These are phyloP conservation scores for Anguilla pacifica DNA, from an alignment of 2,797 vertebrate species.

Conservation along the genomic window DNA sequence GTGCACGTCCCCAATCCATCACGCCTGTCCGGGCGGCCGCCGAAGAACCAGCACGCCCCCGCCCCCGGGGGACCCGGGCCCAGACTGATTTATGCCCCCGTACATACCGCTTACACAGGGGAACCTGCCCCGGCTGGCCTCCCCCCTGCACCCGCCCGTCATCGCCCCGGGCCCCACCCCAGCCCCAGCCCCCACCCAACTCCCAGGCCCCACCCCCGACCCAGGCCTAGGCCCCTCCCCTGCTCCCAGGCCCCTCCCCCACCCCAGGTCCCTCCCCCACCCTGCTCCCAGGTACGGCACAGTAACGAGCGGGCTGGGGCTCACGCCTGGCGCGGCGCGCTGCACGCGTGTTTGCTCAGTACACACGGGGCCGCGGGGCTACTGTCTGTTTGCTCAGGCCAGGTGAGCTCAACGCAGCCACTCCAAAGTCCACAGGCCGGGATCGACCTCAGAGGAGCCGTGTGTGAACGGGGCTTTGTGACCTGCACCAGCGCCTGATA, in stretches of 20 bases:
- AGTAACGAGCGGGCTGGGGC: neutral
- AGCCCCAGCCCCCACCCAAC: neutral
- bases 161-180: neutral
- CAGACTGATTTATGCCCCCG: neutral
- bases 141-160: neutral
- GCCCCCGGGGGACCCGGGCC: neutral
- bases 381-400: conserved; percentile 17
- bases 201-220: neutral
- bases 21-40: conserved; percentile 20
- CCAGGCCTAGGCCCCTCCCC: neutral
- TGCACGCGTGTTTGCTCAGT: neutral
- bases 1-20: conserved; percentile 28
- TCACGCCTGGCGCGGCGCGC: too few relatives aligned
- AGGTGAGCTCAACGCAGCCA: neutral
- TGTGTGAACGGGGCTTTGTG: neutral
- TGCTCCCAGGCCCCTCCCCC: neutral
- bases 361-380: neutral
- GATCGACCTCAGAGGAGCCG: neutral
- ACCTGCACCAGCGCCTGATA: neutral
- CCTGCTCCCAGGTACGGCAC: neutral
- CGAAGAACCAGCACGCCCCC: neutral
- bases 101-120: conserved; percentile 10
- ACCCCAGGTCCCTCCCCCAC: neutral
- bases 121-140: neutral
- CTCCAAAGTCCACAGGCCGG: conserved; percentile 28